phyloP scores from a whole-genome alignment of 2,113 vertebrate genomes.

The Thamnophis sirtalis region DNA sequence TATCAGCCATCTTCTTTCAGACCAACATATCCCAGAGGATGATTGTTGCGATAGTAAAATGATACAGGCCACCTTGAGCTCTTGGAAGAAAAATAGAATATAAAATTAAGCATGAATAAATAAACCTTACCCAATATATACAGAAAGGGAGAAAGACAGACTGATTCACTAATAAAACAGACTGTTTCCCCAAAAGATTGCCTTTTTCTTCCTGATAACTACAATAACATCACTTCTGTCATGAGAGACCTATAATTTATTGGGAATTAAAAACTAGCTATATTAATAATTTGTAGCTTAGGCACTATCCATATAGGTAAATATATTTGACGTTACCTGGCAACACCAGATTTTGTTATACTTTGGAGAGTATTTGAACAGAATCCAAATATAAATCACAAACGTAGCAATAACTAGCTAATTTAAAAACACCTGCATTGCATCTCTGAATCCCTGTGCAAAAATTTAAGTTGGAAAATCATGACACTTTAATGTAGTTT shows the following conservation, averaged over 20 bases:
- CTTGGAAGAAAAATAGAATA: neutral
- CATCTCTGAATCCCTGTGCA: constrained; percentile 16
- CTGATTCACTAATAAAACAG: neutral
- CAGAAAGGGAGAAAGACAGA: neutral
- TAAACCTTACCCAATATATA: neutral
- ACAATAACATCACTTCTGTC: neutral
- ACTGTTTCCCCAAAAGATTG: neutral
- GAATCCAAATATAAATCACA: constrained; percentile 20
- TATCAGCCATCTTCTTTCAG: neutral
- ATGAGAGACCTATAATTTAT: neutral
- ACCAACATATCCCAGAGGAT: neutral
- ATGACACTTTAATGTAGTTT: constrained; percentile 56
- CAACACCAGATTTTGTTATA: constrained; percentile 3
- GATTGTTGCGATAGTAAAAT: neutral
- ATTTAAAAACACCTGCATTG: constrained; percentile 10
- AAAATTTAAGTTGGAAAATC: constrained; percentile 38
- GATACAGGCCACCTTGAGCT: neutral
- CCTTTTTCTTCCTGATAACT: neutral
- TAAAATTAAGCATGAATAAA: neutral
- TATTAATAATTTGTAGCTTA: neutral
- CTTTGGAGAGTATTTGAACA: neutral
- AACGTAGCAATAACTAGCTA: neutral
- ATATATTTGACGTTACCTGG: neutral
- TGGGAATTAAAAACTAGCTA: neutral
- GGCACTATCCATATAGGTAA: neutral